These are phyloP conservation scores for Ophioninae sp. DNA, from an alignment of 2,888 invertebrate genomes.

Conservation along the genomic window DNA sequence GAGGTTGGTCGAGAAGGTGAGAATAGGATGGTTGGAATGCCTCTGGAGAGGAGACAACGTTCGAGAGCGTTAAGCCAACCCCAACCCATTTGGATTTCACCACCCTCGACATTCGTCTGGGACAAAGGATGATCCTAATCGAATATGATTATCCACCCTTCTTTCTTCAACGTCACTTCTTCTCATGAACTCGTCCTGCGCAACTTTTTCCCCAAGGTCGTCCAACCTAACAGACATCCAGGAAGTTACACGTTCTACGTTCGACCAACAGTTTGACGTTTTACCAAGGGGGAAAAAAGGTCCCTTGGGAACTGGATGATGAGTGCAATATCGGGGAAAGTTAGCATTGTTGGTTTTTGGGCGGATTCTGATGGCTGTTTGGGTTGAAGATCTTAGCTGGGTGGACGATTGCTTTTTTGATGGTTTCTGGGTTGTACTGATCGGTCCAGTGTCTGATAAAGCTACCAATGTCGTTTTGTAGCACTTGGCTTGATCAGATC, in stretches of 20 bases:
- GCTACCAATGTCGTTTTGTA: too few species aligned
- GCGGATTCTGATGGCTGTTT: not conserved
- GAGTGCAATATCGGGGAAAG: not conserved
- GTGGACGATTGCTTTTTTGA: too few species aligned
- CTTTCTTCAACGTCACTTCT: conserved; percentile 30
- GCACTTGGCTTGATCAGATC: too few species aligned
- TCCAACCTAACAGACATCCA: not conserved
- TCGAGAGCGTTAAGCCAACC: conserved; percentile 66
- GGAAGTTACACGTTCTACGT: conserved; percentile 9
- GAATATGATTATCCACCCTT: conserved; percentile 77
- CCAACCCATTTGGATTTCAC: conserved; percentile 51
- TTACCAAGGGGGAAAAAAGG: not conserved
- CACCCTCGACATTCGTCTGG: conserved; percentile 64
- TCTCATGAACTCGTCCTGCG: conserved; percentile 9
- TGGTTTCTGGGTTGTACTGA: too few species aligned
- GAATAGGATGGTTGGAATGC: conserved; percentile 63
- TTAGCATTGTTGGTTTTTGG: not conserved
- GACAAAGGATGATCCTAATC: conserved; percentile 78
- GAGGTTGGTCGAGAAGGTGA: conserved; percentile 24
- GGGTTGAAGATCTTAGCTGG: not conserved
- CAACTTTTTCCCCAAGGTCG: not conserved
- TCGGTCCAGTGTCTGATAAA: too few species aligned
- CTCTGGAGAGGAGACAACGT: conserved; percentile 68
- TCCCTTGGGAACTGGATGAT: not conserved
- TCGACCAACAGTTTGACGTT: not conserved